Evolutionary conservation across 1,140 invertebrate genomes (phyloP).

Genomic region (Spodoptera litura): DNA sequence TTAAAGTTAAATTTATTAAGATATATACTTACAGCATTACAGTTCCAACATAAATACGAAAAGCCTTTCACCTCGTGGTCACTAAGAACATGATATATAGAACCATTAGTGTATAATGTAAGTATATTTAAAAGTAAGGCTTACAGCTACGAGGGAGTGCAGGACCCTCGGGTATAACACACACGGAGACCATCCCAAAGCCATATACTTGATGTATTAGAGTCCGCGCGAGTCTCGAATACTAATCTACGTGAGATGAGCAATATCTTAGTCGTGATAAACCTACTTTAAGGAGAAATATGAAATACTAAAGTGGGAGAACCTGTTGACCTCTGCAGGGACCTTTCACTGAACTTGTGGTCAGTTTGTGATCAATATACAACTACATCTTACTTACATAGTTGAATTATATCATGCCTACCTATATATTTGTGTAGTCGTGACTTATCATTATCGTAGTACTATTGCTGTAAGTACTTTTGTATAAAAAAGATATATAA

Average conservation of each 20-base stretch:
- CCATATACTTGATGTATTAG: constrained; percentile 26
- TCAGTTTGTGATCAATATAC: no score
- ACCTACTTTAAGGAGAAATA: not conserved
- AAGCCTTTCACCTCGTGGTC: not conserved
- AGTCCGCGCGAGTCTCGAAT: not conserved
- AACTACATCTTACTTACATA: no score
- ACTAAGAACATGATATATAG: not conserved
- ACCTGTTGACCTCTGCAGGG: not conserved
- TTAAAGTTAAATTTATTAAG: no score
- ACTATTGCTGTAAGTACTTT: not conserved
- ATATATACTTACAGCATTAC: not conserved
- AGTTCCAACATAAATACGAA: not conserved
- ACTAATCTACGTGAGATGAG: constrained; percentile 16
- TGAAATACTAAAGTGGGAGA: not conserved
- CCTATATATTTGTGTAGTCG: no score
- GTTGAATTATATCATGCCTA: no score
- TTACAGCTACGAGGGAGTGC: not conserved
- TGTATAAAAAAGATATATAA: not conserved
- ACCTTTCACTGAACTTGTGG: no score
- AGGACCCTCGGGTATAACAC: not conserved
- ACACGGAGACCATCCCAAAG: constrained; percentile 6
- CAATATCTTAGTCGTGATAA: constrained; percentile 7
- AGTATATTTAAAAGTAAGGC: constrained; percentile 16
- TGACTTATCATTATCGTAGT: no score
- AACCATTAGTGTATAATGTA: constrained; percentile 1